Conservation (phyloP, 2,797 vertebrate species). For the Paguma larvata region DNA sequence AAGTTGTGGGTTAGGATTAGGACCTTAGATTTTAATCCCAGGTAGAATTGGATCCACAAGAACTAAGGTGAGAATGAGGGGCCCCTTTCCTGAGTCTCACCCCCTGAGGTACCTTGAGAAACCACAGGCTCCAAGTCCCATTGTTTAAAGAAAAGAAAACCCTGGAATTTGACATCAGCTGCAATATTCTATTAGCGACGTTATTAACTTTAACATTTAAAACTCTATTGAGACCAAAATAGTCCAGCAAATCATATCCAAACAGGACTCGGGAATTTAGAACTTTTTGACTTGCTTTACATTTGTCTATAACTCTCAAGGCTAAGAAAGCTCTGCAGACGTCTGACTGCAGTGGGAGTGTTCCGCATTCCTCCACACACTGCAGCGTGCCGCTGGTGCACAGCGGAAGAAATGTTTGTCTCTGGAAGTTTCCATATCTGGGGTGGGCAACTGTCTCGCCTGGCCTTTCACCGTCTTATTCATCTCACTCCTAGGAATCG, state of each 20-base stretch:
- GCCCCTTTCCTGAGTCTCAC: background rate
- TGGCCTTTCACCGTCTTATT: conserved; percentile 21
- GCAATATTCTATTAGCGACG: background rate
- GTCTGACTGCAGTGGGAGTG: background rate
- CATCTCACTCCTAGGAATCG: conserved; percentile 41
- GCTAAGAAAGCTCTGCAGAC: background rate
- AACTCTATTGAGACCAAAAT: background rate
- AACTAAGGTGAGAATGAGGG: background rate
- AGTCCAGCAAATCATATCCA: conserved; percentile 2
- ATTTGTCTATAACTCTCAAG: background rate
- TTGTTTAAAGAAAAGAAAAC: background rate
- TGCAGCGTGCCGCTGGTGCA: background rate
- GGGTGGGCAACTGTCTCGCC: background rate
- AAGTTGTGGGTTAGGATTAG: background rate
- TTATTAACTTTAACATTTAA: conserved; percentile 38
- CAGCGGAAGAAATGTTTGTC: background rate
- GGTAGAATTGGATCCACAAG: background rate
- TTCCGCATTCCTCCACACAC: conserved; percentile 11
- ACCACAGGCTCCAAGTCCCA: background rate
- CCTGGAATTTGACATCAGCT: background rate
- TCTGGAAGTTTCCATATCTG: conserved; percentile 10
- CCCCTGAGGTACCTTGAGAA: background rate
- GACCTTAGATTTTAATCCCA: background rate
- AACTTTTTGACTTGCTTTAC: background rate
- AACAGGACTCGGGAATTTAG: background rate